Evolutionary conservation across 2,113 vertebrate genomes (phyloP).

Genomic region (Chauna torquata): DNA sequence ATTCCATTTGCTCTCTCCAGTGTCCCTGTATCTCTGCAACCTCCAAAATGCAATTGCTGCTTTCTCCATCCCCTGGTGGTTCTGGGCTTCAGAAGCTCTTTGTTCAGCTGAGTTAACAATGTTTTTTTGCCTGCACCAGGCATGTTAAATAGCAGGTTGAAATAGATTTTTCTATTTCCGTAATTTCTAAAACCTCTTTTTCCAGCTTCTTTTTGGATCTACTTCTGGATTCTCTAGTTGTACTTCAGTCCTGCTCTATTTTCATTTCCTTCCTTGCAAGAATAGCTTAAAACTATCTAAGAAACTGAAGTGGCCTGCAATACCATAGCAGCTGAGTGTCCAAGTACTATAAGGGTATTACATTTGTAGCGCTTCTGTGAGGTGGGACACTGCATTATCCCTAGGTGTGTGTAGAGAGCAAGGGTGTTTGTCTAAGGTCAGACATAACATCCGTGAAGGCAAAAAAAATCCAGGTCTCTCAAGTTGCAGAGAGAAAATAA

Average conservation of each 20-base stretch:
- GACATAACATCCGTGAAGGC: background rate
- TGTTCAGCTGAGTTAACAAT: background rate
- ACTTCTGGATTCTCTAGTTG: background rate
- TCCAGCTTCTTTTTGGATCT: background rate
- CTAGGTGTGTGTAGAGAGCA: background rate
- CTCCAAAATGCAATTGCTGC: background rate
- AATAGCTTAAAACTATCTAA: background rate
- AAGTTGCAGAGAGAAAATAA: background rate
- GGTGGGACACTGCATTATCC: background rate
- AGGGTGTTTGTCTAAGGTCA: background rate
- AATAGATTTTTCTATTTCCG: background rate
- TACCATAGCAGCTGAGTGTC: background rate
- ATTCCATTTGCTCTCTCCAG: constrained; percentile 53
- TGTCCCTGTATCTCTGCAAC: background rate
- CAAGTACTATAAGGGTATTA: fast-evolving
- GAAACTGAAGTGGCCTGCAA: background rate
- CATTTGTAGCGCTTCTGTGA: background rate
- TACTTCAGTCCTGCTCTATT: background rate
- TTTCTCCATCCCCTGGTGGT: background rate
- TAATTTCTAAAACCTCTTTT: background rate
- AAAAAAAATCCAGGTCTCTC: background rate
- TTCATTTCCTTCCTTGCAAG: background rate
- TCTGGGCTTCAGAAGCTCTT: background rate
- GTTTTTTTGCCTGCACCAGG: background rate
- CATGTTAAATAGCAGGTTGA: background rate